phyloP scores from a whole-genome alignment of 2,113 vertebrate genomes.

The Hyperopisus bebe region DNA sequence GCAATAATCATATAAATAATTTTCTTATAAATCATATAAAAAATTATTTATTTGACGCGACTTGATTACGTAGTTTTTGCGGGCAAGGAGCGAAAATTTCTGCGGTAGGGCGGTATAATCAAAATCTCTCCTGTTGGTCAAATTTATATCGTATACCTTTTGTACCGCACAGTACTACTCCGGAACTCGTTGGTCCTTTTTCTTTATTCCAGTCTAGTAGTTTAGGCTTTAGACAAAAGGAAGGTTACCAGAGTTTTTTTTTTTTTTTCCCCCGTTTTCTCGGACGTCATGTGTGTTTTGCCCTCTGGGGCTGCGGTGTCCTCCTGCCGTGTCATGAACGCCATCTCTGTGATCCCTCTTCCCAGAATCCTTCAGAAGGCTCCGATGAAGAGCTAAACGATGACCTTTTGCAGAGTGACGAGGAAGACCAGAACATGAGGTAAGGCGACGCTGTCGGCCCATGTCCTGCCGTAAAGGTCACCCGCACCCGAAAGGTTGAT shows the following conservation, averaged over 20 bases:
- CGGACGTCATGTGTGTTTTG: background rate
- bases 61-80: no score
- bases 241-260: background rate
- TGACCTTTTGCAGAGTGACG: constrained; percentile 93
- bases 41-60: no score
- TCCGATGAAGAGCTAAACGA: constrained; percentile 96
- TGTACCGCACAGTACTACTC: no score
- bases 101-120: no score
- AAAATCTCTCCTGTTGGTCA: no score
- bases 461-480: background rate
- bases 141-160: no score
- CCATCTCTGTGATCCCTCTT: constrained; percentile 22
- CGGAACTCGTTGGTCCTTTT: background rate
- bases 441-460: constrained; percentile 24
- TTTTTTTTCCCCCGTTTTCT: background rate
- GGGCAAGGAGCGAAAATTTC: no score
- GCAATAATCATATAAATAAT: no score
- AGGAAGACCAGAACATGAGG: constrained; percentile 70
- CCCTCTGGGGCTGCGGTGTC: background rate
- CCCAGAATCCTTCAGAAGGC: constrained; percentile 83
- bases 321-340: background rate
- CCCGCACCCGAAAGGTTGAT: background rate
- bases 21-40: no score
- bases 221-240: constrained; percentile 28
- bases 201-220: constrained; percentile 36